Base-by-base conservation (phyloP, 2,888 invertebrate genomes). In the Cephus pulcher region DNA sequence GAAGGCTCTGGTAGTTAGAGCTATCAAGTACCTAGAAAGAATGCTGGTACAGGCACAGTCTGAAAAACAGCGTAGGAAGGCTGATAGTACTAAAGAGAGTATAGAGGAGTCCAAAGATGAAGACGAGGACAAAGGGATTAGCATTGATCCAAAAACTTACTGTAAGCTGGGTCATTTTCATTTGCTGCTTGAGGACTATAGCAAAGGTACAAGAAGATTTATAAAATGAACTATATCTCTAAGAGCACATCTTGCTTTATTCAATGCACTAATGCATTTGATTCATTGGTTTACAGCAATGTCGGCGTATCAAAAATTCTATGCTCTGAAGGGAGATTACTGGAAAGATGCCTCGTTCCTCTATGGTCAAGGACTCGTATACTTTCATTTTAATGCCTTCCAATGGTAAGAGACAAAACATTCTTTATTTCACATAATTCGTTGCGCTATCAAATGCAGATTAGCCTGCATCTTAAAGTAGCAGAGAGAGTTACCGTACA, bases 131-230 rank as follows among this genome's bases (percentile, higher is more conserved):
- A 92, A 95, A 91, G 94, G 95, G 80, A 95, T 96, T 82, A 95
- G 95, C 86, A 96, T 97, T 84, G 97, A 98, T 92, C 96, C 97
- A 1, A 96, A 97, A 91, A 97, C 98, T 3, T 98, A 96, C 92
- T 97, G 98, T 89, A 98, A 98, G 92, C 93, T 99, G 77, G 99
- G 99, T 3, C 99, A 99, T 93, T 96, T 99, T 88, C 97, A 98
- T 92, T 94, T 99, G 56, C 93, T 99, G 2, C 93, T 98, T 32
- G 98, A 98, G 92, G 98, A 99, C 90, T 98, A 96, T 93, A 94
- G 96, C 40, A 98, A 98, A 96, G 98, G 99, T 98, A 93, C 86
- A 81, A 75, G 32, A 81, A 56, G 9, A 56, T 74, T 80, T 75
- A 11, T 37, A 76, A 23, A 37, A 75, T 11, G 30, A 12, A n/a